These are phyloP conservation scores for Albula glossodonta DNA, from an alignment of 2,113 vertebrate genomes.

Conservation along the genomic window DNA sequence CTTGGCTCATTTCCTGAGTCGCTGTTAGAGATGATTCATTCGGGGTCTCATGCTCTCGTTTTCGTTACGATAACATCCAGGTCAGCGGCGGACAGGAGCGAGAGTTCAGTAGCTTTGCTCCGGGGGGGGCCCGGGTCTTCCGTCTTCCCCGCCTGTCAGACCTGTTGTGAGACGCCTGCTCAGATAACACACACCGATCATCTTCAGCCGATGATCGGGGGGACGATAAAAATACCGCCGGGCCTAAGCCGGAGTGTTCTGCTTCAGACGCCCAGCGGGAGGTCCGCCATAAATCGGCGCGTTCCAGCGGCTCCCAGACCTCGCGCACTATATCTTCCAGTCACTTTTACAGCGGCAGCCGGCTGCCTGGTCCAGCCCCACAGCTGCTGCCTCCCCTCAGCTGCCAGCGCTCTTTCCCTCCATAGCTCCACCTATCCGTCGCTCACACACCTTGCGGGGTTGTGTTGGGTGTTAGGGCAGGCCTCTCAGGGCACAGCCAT, in stretches of 20 bases:
- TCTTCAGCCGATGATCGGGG: background rate
- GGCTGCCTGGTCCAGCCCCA: constrained; percentile 1
- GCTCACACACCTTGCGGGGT: background rate
- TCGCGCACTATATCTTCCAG: constrained; percentile 26
- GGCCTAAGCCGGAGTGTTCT: background rate
- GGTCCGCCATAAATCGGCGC: constrained; percentile 7
- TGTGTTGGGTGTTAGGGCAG: no score
- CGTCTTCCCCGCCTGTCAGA: background rate
- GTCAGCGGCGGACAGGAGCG: background rate
- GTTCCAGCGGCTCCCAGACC: constrained; percentile 10
- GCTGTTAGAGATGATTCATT: background rate
- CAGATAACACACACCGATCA: background rate
- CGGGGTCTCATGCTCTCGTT: no score
- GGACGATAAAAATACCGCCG: background rate
- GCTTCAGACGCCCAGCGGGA: background rate
- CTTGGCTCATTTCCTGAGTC: background rate
- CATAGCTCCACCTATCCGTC: background rate
- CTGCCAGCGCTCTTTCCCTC: background rate
- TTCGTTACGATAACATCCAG: background rate
- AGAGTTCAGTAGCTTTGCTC: background rate
- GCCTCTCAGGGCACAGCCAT: no score
- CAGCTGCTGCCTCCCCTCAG: constrained; percentile 18
- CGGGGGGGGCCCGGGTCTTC: constrained; percentile 1
- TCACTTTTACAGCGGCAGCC: constrained; percentile 25
- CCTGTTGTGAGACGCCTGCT: background rate